phyloP scores from a whole-genome alignment of 2,888 invertebrate genomes.

The Caenorhabditis sulstoni region DNA sequence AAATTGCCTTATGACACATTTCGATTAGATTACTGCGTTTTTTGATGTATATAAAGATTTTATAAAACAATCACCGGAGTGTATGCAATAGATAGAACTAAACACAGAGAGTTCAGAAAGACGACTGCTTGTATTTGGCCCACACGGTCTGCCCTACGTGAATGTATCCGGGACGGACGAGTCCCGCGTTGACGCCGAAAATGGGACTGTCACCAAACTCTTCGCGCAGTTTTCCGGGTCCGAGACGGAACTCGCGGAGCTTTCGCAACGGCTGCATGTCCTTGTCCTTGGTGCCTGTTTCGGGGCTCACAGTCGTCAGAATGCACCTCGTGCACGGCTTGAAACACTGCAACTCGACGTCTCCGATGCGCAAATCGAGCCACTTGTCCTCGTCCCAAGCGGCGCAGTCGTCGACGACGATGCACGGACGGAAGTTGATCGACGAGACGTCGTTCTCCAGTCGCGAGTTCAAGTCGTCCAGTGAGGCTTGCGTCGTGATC shows the following conservation, averaged over 20 bases:
- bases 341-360: constrained; percentile 74
- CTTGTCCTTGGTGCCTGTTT: constrained; percentile 61
- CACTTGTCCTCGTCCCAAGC: constrained; percentile 78
- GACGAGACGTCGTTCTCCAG: constrained; percentile 60
- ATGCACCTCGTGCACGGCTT: constrained; percentile 76
- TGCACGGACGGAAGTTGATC: constrained; percentile 76
- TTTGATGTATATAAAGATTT: constrained; percentile 27
- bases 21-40: constrained; percentile 4
- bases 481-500: constrained; percentile 72
- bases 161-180: constrained; percentile 62
- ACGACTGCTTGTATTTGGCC: constrained; percentile 67
- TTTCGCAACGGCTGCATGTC: constrained; percentile 69
- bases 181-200: constrained; percentile 71
- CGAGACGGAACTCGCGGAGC: constrained; percentile 69
- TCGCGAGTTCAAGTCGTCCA: constrained; percentile 70
- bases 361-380: constrained; percentile 75
- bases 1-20: background rate
- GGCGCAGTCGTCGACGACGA: constrained; percentile 70
- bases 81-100: background rate
- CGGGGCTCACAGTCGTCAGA: constrained; percentile 67
- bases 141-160: constrained; percentile 70
- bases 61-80: background rate
- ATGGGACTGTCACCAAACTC: constrained; percentile 67
- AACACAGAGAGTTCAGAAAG: constrained; percentile 27
- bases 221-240: constrained; percentile 64